Evolutionary conservation across 2,797 vertebrate species (phyloP).

Genomic region (Cynodonichthys magdalenae): DNA sequence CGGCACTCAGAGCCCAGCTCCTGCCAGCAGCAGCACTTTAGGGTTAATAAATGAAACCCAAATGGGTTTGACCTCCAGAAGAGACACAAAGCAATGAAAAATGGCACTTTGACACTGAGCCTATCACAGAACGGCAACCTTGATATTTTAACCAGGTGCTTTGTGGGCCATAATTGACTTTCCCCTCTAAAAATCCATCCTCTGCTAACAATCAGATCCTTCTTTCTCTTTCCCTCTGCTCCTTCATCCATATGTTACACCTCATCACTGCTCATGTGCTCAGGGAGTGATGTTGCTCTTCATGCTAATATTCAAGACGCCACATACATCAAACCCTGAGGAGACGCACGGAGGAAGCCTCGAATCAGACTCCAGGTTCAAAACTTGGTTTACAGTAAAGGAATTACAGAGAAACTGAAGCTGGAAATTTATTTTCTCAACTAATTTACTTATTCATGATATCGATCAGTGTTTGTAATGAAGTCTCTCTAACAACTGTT

Average conservation of each 20-base stretch:
- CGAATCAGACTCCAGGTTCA: no score
- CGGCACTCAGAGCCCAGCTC: slow-evolving; percentile 20
- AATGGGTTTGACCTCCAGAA: slow-evolving; percentile 73
- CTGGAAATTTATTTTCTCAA: no score
- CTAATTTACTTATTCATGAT: no score
- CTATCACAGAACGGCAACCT: slow-evolving; percentile 62
- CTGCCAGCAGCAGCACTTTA: slow-evolving; percentile 69
- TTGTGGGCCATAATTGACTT: slow-evolving; percentile 71
- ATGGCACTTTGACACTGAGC: slow-evolving; percentile 71
- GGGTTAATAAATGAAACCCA: slow-evolving; percentile 78
- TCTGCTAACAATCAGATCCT: slow-evolving; percentile 52
- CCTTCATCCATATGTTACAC: slow-evolving; percentile 44
- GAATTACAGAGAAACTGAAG: no score
- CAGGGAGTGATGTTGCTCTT: slow-evolving; percentile 54
- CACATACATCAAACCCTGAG: slow-evolving; percentile 35
- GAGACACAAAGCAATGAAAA: slow-evolving; percentile 73
- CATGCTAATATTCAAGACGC: slow-evolving; percentile 46
- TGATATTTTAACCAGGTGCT: slow-evolving; percentile 79
- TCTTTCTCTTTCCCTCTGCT: slow-evolving; percentile 24
- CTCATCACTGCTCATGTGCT: slow-evolving; percentile 42
- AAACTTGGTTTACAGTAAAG: no score
- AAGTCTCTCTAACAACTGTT: no score
- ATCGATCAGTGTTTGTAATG: no score
- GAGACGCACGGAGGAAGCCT: not conserved
- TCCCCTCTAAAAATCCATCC: slow-evolving; percentile 65